Evolutionary conservation across 1,140 invertebrate species (phyloP), one percentile per base, ranked within the genome.

Genomic region (Yoshiicerus persimilis): DNA sequence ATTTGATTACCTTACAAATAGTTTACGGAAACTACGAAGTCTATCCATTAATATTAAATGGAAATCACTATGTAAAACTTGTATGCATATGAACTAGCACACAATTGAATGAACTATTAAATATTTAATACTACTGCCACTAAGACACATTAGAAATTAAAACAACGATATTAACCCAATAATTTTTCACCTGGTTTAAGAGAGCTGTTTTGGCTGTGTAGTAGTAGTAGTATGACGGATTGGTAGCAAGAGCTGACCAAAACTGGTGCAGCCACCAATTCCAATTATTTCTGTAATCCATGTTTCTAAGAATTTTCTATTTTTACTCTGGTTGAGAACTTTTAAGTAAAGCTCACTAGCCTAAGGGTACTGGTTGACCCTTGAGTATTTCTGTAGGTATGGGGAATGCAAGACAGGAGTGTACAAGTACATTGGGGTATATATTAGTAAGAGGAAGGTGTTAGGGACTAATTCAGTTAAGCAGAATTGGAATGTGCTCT

Each of bases 141-240:
- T 56, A 16, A n/a, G 16, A 56, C 47, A n/a, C 5, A 56, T 0
- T 20, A 56, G n/a, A 56, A 56, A 56, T 56, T 16, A 56, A 56
- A 56, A n/a, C 16, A n/a, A n/a, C 4, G n/a, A 56, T 56, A n/a
- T 56, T 4, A 16, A n/a, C 47, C 13, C 47, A 56, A 16, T 56
- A 3, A 6, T 47, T 20, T 47, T 47, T 86, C 70, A 89, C 89
- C 89, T 89, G 89, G 38, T 88, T 89, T 11, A 87, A 84, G 25
- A 89, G 75, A 62, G 88, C 89, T 39, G 89, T 62, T 88, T 89
- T 89, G 62, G 89, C 89, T 39, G 87, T 87, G 66, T 86, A 89
- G 83, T 89, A 89, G 62, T 88, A 89, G 25, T 89, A 89, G 66
- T 87, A 89, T 27, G 89, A 80, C n/a, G 66, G 84, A 62, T 89